Evolutionary conservation across 1,140 invertebrate genomes (phyloP).

Genomic region (Pseudomyrmex flavicornis): DNA sequence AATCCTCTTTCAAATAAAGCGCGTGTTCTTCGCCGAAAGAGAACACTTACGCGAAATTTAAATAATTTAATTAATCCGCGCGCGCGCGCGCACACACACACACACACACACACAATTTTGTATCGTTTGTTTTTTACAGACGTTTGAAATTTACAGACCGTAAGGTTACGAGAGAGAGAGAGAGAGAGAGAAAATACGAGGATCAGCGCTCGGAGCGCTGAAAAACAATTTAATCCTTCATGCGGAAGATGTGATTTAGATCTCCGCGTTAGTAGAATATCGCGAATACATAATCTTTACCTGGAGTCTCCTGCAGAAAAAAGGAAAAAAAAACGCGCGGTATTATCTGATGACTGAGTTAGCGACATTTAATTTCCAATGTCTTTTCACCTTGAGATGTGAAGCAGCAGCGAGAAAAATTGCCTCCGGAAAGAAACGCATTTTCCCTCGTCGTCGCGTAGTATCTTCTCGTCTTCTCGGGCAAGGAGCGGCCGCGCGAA

Average conservation of each 20-base stretch:
- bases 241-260: not conserved
- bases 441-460: not conserved
- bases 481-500: not conserved
- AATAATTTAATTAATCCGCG: not conserved
- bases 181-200: not conserved
- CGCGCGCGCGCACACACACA: too few species aligned
- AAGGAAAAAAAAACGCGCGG: too few species aligned
- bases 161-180: not conserved
- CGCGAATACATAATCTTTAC: not conserved
- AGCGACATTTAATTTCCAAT: conserved; percentile 35
- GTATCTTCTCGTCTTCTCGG: not conserved
- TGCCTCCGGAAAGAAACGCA: not conserved
- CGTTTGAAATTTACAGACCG: not conserved
- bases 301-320: not conserved
- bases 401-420: conserved; percentile 26
- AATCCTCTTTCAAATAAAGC: not conserved
- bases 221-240: not conserved
- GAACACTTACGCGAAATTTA: not conserved
- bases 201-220: not conserved
- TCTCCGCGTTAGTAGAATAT: not conserved
- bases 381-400: not conserved
- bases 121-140: not conserved
- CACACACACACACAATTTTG: not conserved
- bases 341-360: not conserved
- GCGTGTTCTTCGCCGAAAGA: not conserved